Percentiles rank a stretch among this genome's conserved stretches.
Conservation (phyloP, 1,140 invertebrate genomes). For the Brachionus rubens region DNA sequence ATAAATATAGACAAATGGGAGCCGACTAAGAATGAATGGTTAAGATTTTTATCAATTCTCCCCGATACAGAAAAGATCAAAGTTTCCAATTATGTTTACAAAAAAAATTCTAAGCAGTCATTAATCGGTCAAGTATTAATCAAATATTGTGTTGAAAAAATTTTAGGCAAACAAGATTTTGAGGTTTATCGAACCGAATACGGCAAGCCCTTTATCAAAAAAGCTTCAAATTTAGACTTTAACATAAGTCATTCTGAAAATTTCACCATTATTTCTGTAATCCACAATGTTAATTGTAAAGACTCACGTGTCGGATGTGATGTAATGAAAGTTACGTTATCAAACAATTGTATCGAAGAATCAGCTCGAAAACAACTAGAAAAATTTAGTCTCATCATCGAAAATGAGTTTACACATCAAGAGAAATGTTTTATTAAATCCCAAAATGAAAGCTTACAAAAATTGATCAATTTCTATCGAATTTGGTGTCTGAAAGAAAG, state of each 20-base stretch:
- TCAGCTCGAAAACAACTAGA: background rate
- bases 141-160: background rate
- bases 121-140: background rate
- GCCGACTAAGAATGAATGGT: background rate
- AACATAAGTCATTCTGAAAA: constrained; percentile 3
- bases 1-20: background rate
- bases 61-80: background rate
- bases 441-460: background rate
- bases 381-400: background rate
- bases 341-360: background rate
- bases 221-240: background rate
- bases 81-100: background rate
- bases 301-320: background rate
- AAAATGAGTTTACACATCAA: background rate
- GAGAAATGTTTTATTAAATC: constrained; percentile 9
- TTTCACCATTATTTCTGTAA: background rate
- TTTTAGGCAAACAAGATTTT: background rate
- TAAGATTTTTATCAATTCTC: background rate
- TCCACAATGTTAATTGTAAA: background rate
- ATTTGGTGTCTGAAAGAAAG: constrained; percentile 28
- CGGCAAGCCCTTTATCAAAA: background rate
- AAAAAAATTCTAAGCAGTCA: constrained; percentile 8
- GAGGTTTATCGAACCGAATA: background rate
- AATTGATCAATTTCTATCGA: background rate
- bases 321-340: background rate